phyloP scores from a whole-genome alignment of 2,797 vertebrate genomes.

The Syndactyla subalaris region DNA sequence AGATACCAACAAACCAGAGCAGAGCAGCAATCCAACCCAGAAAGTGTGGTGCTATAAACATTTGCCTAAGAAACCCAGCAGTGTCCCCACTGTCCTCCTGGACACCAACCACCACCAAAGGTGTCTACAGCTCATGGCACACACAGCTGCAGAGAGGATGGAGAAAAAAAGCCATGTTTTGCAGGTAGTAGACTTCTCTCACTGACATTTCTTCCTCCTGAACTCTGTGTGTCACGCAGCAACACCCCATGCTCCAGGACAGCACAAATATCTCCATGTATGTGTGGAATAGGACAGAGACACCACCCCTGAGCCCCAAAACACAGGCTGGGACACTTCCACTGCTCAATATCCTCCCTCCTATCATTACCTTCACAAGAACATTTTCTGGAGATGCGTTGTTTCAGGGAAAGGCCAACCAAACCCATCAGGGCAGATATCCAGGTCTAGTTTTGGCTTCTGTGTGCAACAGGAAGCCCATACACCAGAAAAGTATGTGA shows the following conservation, averaged over 20 bases:
- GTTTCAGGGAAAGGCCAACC: neutral
- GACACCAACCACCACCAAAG: neutral
- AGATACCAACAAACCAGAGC: neutral
- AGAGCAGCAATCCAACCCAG: neutral
- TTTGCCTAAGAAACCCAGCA: neutral
- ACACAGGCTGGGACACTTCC: neutral
- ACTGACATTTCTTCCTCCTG: neutral
- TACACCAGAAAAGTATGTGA: neutral
- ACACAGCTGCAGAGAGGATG: neutral
- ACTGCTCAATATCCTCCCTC: neutral
- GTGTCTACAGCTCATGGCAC: neutral
- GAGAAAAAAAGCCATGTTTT: neutral
- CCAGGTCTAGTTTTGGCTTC: neutral
- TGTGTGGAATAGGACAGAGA: neutral
- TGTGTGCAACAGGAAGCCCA: neutral
- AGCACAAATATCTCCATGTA: neutral
- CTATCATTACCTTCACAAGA: neutral
- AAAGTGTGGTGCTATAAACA: neutral
- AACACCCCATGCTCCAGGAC: neutral
- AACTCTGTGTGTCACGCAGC: neutral
- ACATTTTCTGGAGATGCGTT: neutral
- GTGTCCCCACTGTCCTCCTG: neutral
- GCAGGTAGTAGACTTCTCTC: neutral
- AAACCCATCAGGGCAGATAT: neutral
- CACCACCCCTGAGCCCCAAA: neutral